A percentile compares a stretch with the other conserved stretches of the same genome.
These are phyloP conservation scores for Cotesia congregata DNA, from an alignment of 2,888 invertebrate genomes.

Conservation along the genomic window DNA sequence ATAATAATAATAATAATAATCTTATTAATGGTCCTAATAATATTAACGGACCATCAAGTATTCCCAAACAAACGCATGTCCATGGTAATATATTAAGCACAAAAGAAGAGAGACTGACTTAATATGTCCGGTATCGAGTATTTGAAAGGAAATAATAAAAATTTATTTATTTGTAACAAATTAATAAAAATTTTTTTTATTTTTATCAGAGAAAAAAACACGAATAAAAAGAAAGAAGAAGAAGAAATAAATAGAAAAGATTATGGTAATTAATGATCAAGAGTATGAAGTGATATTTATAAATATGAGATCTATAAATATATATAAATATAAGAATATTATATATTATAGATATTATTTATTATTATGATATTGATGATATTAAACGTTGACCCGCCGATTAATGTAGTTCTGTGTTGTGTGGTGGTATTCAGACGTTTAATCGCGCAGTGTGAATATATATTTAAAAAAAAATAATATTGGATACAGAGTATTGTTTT, in stretches of 20 bases:
- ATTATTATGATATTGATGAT: constrained; percentile 47
- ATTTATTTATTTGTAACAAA: background rate
- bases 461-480: constrained; percentile 48
- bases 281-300: constrained; percentile 50
- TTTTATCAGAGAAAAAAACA: background rate
- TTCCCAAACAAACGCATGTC: background rate
- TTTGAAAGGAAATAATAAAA: background rate
- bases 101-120: constrained; percentile 1
- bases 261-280: constrained; percentile 54
- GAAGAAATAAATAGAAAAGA: constrained; percentile 37
- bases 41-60: background rate
- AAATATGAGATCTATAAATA: constrained; percentile 45
- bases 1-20: background rate
- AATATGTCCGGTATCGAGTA: background rate
- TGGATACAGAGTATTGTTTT: constrained; percentile 70
- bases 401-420: constrained; percentile 62
- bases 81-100: background rate
- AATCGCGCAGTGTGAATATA: constrained; percentile 70
- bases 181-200: background rate
- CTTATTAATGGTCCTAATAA: background rate
- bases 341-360: constrained; percentile 22
- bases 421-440: constrained; percentile 65
- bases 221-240: constrained; percentile 10
- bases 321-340: constrained; percentile 26
- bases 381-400: constrained; percentile 63